Base-by-base conservation (phyloP, 2,888 invertebrate genomes). In the Lithosia quadra region DNA sequence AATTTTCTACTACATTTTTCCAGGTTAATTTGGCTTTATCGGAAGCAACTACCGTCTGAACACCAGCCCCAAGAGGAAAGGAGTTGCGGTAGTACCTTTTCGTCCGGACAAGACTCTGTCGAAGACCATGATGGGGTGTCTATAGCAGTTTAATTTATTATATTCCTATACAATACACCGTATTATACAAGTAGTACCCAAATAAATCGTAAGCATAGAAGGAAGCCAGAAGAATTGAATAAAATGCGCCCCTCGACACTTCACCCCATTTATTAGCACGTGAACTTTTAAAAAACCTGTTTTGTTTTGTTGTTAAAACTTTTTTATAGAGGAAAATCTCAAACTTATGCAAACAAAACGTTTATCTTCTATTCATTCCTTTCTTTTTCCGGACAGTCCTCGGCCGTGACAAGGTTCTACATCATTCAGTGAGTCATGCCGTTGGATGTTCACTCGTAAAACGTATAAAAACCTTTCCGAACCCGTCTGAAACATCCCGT, bases 401-500 rank as follows among this genome's bases (percentile, higher is more conserved):
- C 69, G 57, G 61, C 61, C 69, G 71, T 66, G 69, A 76, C 77
- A 75, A 75, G 66, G 71, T 74, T 33, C 69, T 77, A 72, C 73
- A 74, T 82, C 78, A 74, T 76, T 75, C 74, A 73, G 74, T 76
- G 80, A 78, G 63, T 80, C 82, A 78, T 74, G 72, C 65, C 69
- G 68, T 71, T 79, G 72, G 76, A 80, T 74, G 69, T 63, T 70
- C 68, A 68, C 70, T 84, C 84, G 80, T 85, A 86, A 87, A 90
- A 84, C 82, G 84, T 84, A 86, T 85, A 89, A 88, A 91, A 90
- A 88, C 84, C 82, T 74, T 81, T 84, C 74, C 72, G 75, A 86
- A 88, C 84, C 89, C 86, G 77, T 73, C 77, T 78, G 85, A 88
- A 89, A 90, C 90, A 88, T 88, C 82, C 78, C 86, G 88, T 88